Conservation (phyloP, 2,888 invertebrate species). For the Pheosia gnoma region DNA sequence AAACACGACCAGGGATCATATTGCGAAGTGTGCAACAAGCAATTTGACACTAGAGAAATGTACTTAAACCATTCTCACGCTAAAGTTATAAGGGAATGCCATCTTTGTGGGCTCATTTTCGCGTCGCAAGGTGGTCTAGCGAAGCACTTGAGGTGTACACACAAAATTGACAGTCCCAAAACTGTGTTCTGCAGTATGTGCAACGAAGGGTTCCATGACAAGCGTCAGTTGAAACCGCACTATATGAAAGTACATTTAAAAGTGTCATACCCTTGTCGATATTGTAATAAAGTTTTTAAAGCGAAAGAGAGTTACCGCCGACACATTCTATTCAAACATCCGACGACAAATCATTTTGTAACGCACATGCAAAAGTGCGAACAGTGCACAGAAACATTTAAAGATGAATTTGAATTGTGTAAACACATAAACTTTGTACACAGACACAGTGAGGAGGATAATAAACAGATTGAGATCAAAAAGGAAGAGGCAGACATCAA, state of each 20-base stretch:
- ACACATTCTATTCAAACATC: conserved; percentile 70
- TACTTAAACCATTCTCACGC: conserved; percentile 70
- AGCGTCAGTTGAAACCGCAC: conserved; percentile 69
- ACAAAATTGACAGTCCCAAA: conserved; percentile 67
- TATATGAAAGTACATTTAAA: conserved; percentile 71
- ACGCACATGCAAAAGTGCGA: conserved; percentile 62
- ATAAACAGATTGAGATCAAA: conserved; percentile 45
- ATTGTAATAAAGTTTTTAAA: conserved; percentile 69
- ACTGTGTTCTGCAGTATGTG: conserved; percentile 69
- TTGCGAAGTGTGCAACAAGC: conserved; percentile 71
- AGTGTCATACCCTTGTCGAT: conserved; percentile 67
- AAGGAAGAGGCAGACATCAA: conserved; percentile 61
- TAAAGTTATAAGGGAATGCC: conserved; percentile 66
- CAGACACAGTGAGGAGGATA: conserved; percentile 26
- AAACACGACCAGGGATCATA: conserved; percentile 69
- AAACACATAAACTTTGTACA: conserved; percentile 65
- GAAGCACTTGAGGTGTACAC: conserved; percentile 70
- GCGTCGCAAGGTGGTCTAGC: conserved; percentile 68
- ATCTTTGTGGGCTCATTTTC: conserved; percentile 71
- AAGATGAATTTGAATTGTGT: conserved; percentile 70
- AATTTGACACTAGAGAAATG: conserved; percentile 63
- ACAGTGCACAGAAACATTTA: conserved; percentile 62
- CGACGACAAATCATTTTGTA: conserved; percentile 28
- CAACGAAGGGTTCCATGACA: conserved; percentile 70
- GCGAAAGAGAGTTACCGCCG: conserved; percentile 71